A percentile compares a stretch with the other conserved stretches of the same genome.
Conservation (phyloP, 2,888 invertebrate genomes). For the Phasia obesa region DNA sequence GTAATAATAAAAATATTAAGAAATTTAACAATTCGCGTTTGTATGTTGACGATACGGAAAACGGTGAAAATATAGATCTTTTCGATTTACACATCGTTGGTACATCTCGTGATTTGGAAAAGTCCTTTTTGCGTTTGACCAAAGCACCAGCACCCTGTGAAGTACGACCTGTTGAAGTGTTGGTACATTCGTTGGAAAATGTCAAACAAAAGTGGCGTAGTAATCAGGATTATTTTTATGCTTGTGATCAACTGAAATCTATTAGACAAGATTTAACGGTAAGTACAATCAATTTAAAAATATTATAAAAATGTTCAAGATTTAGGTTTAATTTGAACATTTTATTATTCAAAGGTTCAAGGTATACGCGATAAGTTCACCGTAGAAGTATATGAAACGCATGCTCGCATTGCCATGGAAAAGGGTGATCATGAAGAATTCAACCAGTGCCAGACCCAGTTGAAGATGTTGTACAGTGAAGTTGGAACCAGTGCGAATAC, state of each 20-base stretch:
- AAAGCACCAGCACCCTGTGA: slow-evolving; percentile 96
- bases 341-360: slow-evolving; percentile 88
- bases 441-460: slow-evolving; percentile 99
- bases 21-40: slow-evolving; percentile 70
- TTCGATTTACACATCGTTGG: slow-evolving; percentile 95
- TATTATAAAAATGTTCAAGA: not conserved
- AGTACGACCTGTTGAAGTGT: slow-evolving; percentile 94
- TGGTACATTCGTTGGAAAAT: slow-evolving; percentile 92
- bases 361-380: slow-evolving; percentile 97
- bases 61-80: slow-evolving; percentile 89
- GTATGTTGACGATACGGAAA: slow-evolving; percentile 84
- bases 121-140: slow-evolving; percentile 97
- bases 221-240: slow-evolving; percentile 96
- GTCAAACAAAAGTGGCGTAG: slow-evolving; percentile 96
- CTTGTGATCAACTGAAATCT: slow-evolving; percentile 99
- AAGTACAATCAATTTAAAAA: slow-evolving; percentile 78
- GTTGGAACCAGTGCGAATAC: slow-evolving; percentile 87
- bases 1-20: slow-evolving; percentile 54
- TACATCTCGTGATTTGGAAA: slow-evolving; percentile 96
- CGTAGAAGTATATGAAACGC: slow-evolving; percentile 99
- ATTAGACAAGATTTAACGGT: slow-evolving; percentile 99
- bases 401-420: slow-evolving; percentile 98
- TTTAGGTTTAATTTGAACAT: not conserved
- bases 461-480: slow-evolving; percentile 96
- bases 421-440: slow-evolving; percentile 99